Percentiles rank a stretch among this genome's conserved stretches.
Conservation (phyloP, 1,140 invertebrate species). For the Brevipalpus yothersi region DNA sequence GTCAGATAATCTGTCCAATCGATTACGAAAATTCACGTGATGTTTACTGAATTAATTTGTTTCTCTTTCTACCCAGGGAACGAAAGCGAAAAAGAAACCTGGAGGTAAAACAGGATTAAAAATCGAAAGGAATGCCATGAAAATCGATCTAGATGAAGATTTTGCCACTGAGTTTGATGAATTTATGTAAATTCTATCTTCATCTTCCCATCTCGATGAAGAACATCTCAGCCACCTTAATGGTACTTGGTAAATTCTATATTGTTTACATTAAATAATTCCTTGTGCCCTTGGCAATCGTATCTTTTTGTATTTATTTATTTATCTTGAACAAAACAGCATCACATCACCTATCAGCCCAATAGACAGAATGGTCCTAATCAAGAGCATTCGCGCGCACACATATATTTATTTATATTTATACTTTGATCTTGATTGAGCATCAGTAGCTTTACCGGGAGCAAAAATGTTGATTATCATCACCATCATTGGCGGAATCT, state of each 20-base stretch:
- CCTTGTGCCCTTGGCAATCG: too few species aligned
- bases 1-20: neutral
- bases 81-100: slow-evolving; percentile 6
- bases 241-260: too few species aligned
- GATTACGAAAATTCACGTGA: neutral
- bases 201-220: neutral
- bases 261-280: too few species aligned
- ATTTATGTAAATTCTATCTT: slow-evolving; percentile 9
- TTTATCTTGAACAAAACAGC: too few species aligned
- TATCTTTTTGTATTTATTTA: too few species aligned
- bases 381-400: too few species aligned
- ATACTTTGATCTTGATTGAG: too few species aligned
- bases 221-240: too few species aligned
- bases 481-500: neutral
- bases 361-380: too few species aligned
- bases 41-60: neutral
- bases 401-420: too few species aligned
- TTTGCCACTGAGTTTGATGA: slow-evolving; percentile 13
- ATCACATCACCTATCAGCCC: too few species aligned
- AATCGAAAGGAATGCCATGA: slow-evolving; percentile 9
- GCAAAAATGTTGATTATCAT: neutral
- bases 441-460: neutral
- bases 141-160: slow-evolving; percentile 8
- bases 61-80: slow-evolving; percentile 3
- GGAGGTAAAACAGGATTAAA: slow-evolving; percentile 6